Evolutionary conservation across 2,797 vertebrate species (phyloP).

Genomic region (Cryptoprocta ferox): DNA sequence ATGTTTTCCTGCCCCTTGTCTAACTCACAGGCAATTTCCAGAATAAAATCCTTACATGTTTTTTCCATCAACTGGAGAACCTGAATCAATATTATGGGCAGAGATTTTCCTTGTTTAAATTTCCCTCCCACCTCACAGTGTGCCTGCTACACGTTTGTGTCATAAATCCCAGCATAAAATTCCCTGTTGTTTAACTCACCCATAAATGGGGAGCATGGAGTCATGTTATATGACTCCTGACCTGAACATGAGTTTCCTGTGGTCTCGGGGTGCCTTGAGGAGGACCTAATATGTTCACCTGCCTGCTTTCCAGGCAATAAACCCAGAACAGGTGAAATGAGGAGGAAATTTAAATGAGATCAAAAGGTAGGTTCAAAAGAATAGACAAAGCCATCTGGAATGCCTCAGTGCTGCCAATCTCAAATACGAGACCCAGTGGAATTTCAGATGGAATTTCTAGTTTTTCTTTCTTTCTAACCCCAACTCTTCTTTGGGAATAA

Average conservation of each 20-base stretch:
- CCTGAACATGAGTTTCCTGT: slow-evolving; percentile 76
- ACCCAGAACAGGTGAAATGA: slow-evolving; percentile 87
- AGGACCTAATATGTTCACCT: slow-evolving; percentile 83
- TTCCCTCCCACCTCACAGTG: slow-evolving; percentile 40
- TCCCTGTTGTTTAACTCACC: slow-evolving; percentile 69
- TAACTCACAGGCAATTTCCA: slow-evolving; percentile 79
- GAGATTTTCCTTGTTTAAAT: slow-evolving; percentile 69
- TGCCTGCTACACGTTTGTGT: slow-evolving; percentile 77
- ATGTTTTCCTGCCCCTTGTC: slow-evolving; percentile 64
- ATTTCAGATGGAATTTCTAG: slow-evolving; percentile 85
- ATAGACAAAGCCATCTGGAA: slow-evolving; percentile 87
- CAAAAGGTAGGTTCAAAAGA: slow-evolving; percentile 88
- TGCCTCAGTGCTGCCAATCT: slow-evolving; percentile 83
- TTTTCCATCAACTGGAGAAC: slow-evolving; percentile 68
- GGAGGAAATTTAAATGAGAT: slow-evolving; percentile 87
- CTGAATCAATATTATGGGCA: slow-evolving; percentile 65
- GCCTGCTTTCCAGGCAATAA: slow-evolving; percentile 81
- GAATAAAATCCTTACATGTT: slow-evolving; percentile 75
- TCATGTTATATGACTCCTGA: slow-evolving; percentile 69
- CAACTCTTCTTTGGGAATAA: slow-evolving; percentile 70
- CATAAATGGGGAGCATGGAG: slow-evolving; percentile 76
- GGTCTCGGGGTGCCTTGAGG: slow-evolving; percentile 70
- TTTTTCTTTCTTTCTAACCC: slow-evolving; percentile 82
- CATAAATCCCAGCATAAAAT: slow-evolving; percentile 81
- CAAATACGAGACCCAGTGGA: slow-evolving; percentile 80